Evolutionary conservation across 2,888 invertebrate species (phyloP), one percentile per base, ranked within the genome.

Genomic region (Sarcophaga variegata): DNA sequence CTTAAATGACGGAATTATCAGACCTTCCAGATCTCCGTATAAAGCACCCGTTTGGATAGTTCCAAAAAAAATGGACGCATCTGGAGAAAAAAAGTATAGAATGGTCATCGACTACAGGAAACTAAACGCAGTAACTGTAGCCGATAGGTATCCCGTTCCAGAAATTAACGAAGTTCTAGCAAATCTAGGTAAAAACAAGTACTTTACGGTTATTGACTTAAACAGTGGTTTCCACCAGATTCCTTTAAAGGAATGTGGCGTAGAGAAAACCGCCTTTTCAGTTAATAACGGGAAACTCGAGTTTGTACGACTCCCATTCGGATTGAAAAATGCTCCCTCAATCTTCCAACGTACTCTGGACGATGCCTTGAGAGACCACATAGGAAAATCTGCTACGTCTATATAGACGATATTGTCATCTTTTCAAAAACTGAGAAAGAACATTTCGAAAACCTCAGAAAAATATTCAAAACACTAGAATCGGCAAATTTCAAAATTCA

Each of bases 191-290:
- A 20, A n/a, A 49, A 76, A 76, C 14, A 70, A 67, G 22, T 77
- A 63, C 62, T 77, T 79, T 49, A 59, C 72, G 2, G 59, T 59
- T n/a, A 25, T 25, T 25, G 25, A 25, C 25, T 49, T 74, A 20
- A 75, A 81, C 47, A 72, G 49, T 37, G 74, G 75, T 62, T 69
- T 82, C 20, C 83, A 82, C 59, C 64, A 77, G 37, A 83, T 83
- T 69, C 27, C 37, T 22, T 17, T 81, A 8, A 45, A 63, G 37
- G 75, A 81, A 62, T 17, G 54, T 20, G 81, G 74, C 10, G n/a
- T 25, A 20, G 72, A 72, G 45, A 78, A 84, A 74, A 79, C 79
- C 22, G 83, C 83, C 25, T 84, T 83, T 45, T 83, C 83, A 14
- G 47, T 84, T 54, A 74, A 74, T 45, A 74, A 70, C 22, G 79